Conservation (phyloP, 2,113 vertebrate genomes). For the Scatophagus argus region DNA sequence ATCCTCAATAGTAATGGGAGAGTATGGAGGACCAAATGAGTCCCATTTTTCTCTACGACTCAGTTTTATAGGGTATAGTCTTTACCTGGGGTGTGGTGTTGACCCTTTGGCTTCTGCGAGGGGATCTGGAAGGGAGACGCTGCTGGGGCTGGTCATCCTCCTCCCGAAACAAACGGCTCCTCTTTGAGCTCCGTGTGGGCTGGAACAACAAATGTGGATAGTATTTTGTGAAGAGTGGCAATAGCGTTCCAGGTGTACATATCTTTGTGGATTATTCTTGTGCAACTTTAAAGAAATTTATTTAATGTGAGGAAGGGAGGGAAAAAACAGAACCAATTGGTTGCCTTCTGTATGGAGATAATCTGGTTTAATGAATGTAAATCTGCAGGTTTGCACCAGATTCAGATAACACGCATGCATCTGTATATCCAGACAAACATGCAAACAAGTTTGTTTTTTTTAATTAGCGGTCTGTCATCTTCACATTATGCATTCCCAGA, state of each 20-base stretch:
- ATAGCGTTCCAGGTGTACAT: background rate
- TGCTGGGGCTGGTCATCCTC: constrained; percentile 89
- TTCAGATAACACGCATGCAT: background rate
- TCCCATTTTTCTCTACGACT: background rate
- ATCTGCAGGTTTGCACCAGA: background rate
- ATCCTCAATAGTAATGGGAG: background rate
- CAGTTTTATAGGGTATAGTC: background rate
- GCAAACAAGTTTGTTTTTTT: background rate
- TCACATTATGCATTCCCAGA: background rate
- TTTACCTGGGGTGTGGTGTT: constrained; percentile 91
- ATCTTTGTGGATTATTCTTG: background rate
- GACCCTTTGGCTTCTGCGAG: constrained; percentile 94
- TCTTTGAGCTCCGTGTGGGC: constrained; percentile 96
- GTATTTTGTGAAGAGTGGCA: background rate
- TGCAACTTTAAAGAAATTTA: rapidly evolving
- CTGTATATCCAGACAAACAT: background rate
- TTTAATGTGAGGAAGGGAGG: background rate
- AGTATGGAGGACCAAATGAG: background rate
- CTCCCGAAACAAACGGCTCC: constrained; percentile 93
- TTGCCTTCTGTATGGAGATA: background rate
- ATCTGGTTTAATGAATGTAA: background rate
- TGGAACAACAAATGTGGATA: constrained; percentile 64
- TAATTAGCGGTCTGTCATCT: background rate
- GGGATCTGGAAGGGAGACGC: constrained; percentile 90
- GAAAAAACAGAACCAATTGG: background rate